These are phyloP conservation scores for Boloria selene DNA, from an alignment of 2,888 invertebrate genomes.

Conservation along the genomic window DNA sequence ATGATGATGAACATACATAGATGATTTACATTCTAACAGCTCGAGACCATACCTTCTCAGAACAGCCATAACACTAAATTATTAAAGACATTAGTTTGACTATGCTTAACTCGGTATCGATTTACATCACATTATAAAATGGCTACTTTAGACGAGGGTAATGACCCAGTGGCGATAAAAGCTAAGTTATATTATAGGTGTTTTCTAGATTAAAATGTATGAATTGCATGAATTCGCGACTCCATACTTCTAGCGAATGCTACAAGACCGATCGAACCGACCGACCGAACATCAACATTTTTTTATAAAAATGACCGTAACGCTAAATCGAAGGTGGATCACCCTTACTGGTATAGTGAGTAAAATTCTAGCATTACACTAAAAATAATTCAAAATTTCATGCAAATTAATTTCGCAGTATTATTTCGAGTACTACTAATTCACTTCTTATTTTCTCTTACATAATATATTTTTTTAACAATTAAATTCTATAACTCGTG, in stretches of 20 bases:
- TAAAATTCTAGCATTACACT: conserved; percentile 19
- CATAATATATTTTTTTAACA: no score
- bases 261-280: conserved; percentile 14
- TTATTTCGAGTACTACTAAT: background rate
- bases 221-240: conserved; percentile 2
- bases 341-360: background rate
- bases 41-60: conserved; percentile 14
- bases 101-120: conserved; percentile 11
- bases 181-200: conserved; percentile 14
- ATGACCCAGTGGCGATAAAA: conserved; percentile 8
- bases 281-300: conserved; percentile 19
- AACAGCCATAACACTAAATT: conserved; percentile 10
- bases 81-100: conserved; percentile 11
- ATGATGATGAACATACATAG: conserved; percentile 27
- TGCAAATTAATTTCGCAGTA: background rate
- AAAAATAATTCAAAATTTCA: conserved; percentile 4
- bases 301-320: conserved; percentile 16
- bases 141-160: conserved; percentile 9
- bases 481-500: background rate
- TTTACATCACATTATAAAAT: conserved; percentile 9
- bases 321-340: conserved; percentile 1
- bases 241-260: background rate
- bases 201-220: conserved; percentile 8
- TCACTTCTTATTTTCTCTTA: background rate
- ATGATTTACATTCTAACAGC: conserved; percentile 2